Conservation (phyloP, 2,797 vertebrate genomes). For the Potorous gilbertii region DNA sequence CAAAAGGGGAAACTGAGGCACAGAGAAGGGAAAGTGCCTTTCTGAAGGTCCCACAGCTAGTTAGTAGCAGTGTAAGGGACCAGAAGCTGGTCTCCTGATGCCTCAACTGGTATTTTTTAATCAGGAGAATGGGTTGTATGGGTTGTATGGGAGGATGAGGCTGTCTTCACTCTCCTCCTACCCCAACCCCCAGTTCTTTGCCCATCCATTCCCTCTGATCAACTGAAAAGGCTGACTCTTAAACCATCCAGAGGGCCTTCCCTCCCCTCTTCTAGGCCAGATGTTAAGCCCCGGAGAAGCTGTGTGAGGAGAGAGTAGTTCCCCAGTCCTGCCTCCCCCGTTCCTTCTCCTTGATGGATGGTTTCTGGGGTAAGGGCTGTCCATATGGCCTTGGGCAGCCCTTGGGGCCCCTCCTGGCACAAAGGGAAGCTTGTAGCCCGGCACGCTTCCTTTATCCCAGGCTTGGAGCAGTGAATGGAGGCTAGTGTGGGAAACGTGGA, state of each 20-base stretch:
- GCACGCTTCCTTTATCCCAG: constrained; percentile 90
- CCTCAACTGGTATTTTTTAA: not conserved
- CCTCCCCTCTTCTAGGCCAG: constrained; percentile 74
- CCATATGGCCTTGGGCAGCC: constrained; percentile 80
- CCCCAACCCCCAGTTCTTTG: not conserved
- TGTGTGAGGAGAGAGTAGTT: constrained; percentile 78
- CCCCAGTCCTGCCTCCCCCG: constrained; percentile 78
- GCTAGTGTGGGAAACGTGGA: constrained; percentile 92
- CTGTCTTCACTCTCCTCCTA: not conserved
- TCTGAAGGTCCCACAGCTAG: not conserved
- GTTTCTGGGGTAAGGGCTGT: constrained; percentile 46
- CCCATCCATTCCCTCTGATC: not conserved
- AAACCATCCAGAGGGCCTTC: constrained; percentile 68
- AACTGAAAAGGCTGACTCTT: constrained; percentile 9
- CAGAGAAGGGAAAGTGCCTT: not conserved
- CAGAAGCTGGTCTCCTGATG: not conserved
- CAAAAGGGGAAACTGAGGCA: not conserved
- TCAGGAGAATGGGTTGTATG: not conserved
- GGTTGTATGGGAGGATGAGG: not conserved
- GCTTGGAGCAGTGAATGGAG: constrained; percentile 89
- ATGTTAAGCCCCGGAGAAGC: constrained; percentile 81
- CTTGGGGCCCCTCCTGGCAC: constrained; percentile 72
- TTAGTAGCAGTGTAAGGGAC: not conserved
- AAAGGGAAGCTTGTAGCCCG: constrained; percentile 85
- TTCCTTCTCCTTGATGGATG: constrained; percentile 83